These are phyloP conservation scores for Zaprionus kolodkinae DNA, from an alignment of 1,140 invertebrate species.

Conservation along the genomic window DNA sequence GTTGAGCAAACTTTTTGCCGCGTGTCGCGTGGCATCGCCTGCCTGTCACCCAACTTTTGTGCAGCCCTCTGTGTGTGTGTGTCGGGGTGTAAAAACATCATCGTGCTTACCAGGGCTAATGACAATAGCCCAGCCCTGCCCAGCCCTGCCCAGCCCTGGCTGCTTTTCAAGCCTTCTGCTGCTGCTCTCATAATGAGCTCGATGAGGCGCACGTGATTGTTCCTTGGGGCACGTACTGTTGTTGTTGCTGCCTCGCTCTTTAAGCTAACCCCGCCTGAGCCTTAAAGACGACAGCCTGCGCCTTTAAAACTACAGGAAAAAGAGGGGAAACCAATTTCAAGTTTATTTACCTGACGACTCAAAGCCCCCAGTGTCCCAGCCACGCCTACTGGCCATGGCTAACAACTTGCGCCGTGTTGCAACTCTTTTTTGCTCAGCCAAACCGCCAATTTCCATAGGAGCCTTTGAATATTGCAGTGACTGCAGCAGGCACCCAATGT, in stretches of 20 bases:
- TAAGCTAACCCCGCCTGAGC: slow-evolving; percentile 18
- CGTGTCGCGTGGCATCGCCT: slow-evolving; percentile 32
- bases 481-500: slow-evolving; percentile 56
- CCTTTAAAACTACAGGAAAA: not conserved
- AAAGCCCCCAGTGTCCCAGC: not conserved
- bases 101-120: slow-evolving; percentile 36
- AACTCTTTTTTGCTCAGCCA: slow-evolving; percentile 10
- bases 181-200: slow-evolving; percentile 68
- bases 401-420: not conserved
- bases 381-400: slow-evolving; percentile 19
- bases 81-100: slow-evolving; percentile 9
- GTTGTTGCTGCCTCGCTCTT: slow-evolving; percentile 21
- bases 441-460: slow-evolving; percentile 62
- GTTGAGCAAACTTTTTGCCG: slow-evolving; percentile 43
- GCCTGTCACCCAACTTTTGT: slow-evolving; percentile 36
- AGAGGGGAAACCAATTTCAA: slow-evolving; percentile 33
- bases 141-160: not conserved
- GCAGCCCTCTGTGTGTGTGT: not conserved
- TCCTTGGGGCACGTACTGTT: slow-evolving; percentile 60
- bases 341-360: slow-evolving; percentile 46
- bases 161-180: slow-evolving; percentile 48
- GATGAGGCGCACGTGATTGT: slow-evolving; percentile 73
- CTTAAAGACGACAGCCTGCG: slow-evolving; percentile 12
- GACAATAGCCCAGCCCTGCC: slow-evolving; percentile 34
- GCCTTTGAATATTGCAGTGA: slow-evolving; percentile 71